These are phyloP conservation scores for Basileuterus tristriatus DNA, from an alignment of 2,797 vertebrate genomes.

Conservation along the genomic window DNA sequence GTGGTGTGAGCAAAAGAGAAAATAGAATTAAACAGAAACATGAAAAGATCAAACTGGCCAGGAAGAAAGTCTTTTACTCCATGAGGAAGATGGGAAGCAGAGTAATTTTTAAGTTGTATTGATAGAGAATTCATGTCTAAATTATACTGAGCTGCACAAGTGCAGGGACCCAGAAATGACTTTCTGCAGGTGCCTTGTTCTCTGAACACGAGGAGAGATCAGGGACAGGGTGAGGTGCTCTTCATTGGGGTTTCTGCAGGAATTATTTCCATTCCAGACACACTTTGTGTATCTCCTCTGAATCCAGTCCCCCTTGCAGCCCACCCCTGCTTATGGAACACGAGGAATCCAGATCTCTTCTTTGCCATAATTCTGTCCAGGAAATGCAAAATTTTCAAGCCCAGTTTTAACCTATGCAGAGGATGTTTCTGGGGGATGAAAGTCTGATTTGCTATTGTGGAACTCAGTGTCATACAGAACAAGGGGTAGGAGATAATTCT, in stretches of 20 bases:
- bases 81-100: background rate
- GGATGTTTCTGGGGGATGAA: background rate
- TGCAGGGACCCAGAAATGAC: background rate
- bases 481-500: background rate
- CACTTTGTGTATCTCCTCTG: background rate
- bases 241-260: background rate
- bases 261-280: background rate
- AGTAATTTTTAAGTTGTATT: too few species aligned
- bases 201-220: background rate
- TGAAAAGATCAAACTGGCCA: background rate
- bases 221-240: background rate
- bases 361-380: background rate
- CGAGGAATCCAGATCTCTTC: accelerated
- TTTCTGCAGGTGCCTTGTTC: background rate
- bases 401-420: background rate
- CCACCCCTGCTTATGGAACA: background rate
- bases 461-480: accelerated
- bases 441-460: background rate
- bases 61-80: background rate
- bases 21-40: background rate
- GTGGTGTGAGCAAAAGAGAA: background rate
- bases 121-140: background rate
- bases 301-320: background rate
- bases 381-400: background rate
- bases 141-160: background rate